These are phyloP conservation scores for Apus apus DNA, from an alignment of 2,113 vertebrate genomes.

Conservation along the genomic window DNA sequence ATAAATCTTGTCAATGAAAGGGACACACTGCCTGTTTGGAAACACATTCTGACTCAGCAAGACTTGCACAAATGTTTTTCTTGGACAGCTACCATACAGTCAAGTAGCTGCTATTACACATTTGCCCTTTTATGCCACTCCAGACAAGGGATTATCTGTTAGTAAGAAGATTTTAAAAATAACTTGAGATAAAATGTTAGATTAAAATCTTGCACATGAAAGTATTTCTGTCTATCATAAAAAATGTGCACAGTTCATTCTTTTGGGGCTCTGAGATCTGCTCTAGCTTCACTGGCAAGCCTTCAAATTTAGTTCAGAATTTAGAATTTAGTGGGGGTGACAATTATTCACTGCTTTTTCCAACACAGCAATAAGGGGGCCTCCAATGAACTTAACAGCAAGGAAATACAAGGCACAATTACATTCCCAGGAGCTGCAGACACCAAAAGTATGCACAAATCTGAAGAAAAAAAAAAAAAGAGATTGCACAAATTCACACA, in stretches of 20 bases:
- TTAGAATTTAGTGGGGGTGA: neutral
- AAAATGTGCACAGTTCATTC: neutral
- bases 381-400: neutral
- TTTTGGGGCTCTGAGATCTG: neutral
- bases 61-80: constrained; percentile 50
- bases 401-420: neutral
- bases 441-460: neutral
- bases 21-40: neutral
- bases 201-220: neutral
- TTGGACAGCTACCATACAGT: constrained; percentile 18
- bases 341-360: neutral
- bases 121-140: constrained; percentile 14
- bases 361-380: neutral
- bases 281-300: neutral
- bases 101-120: constrained; percentile 41
- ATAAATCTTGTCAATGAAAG: constrained; percentile 18
- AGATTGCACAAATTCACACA: neutral
- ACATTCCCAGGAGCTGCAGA: neutral
- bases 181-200: neutral
- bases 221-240: neutral
- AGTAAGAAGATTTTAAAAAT: constrained; percentile 13
- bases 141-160: constrained; percentile 29
- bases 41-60: constrained; percentile 47
- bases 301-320: neutral
- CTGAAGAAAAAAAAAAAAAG: neutral